phyloP scores from a whole-genome alignment of 2,888 invertebrate genomes.

The Masnerella sp. region DNA sequence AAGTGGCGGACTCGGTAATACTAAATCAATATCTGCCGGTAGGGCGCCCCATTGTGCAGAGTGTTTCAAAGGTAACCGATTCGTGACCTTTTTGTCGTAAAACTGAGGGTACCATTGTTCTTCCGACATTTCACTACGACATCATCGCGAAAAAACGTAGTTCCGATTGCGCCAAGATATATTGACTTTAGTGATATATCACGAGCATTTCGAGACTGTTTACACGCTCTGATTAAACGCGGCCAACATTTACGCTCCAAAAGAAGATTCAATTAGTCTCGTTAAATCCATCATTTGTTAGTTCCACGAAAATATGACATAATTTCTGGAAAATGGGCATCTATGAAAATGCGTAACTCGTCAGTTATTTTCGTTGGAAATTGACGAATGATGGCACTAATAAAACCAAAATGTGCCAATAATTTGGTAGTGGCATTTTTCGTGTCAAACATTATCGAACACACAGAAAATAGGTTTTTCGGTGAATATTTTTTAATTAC shows the following conservation, averaged over 20 bases:
- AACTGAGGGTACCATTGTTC: constrained; percentile 46
- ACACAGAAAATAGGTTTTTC: no score
- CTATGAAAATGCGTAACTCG: no score
- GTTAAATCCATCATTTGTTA: background rate
- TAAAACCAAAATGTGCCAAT: no score
- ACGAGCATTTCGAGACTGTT: constrained; percentile 4
- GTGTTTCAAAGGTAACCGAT: constrained; percentile 68
- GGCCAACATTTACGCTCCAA: background rate
- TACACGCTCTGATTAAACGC: background rate
- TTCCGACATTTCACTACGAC: constrained; percentile 42
- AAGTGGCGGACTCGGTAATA: constrained; percentile 69
- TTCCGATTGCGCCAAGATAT: constrained; percentile 24
- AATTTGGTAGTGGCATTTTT: no score
- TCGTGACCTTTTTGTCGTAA: constrained; percentile 58
- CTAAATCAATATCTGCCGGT: constrained; percentile 74
- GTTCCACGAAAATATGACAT: background rate
- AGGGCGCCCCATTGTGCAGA: constrained; percentile 66
- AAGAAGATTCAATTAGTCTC: background rate
- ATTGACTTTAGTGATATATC: constrained; percentile 35
- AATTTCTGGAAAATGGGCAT: no score
- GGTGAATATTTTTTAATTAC: no score
- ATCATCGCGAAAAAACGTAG: constrained; percentile 15
- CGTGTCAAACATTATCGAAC: no score
- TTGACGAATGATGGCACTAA: no score
- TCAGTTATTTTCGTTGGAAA: no score